Percentiles rank a stretch among this genome's conserved stretches.
Conservation (phyloP, 2,888 invertebrate genomes). For the Tupiocoris notatus region DNA sequence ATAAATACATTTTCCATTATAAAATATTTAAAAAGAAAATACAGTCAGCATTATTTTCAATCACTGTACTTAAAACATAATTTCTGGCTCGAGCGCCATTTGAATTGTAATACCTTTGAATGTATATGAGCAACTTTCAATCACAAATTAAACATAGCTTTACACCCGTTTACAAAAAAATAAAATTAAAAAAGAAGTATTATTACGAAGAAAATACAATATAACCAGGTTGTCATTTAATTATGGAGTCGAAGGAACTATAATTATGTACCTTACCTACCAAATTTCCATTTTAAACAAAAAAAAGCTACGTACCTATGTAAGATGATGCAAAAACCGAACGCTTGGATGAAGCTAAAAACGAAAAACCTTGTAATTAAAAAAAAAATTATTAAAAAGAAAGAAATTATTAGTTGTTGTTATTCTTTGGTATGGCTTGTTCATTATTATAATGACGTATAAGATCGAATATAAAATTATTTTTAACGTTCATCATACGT, state of each 20-base stretch:
- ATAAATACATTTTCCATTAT: slow-evolving; percentile 36
- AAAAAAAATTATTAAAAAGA: slow-evolving; percentile 7
- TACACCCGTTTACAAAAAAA: slow-evolving; percentile 45
- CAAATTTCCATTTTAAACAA: slow-evolving; percentile 40
- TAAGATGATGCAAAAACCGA: slow-evolving; percentile 42
- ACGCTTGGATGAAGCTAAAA: slow-evolving; percentile 47
- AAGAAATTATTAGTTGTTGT: slow-evolving; percentile 45
- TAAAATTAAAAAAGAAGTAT: too few relatives aligned
- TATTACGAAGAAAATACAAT: slow-evolving; percentile 42
- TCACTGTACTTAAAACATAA: slow-evolving; percentile 45
- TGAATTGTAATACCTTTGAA: slow-evolving; percentile 45
- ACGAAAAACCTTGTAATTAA: slow-evolving; percentile 41
- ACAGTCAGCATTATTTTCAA: slow-evolving; percentile 45
- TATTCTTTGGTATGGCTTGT: slow-evolving; percentile 48
- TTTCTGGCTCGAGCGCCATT: slow-evolving; percentile 43
- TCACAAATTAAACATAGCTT: slow-evolving; percentile 47
- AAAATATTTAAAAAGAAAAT: slow-evolving; percentile 24
- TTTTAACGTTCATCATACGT: slow-evolving; percentile 47
- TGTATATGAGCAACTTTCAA: slow-evolving; percentile 47
- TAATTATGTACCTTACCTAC: slow-evolving; percentile 29
- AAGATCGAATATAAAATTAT: slow-evolving; percentile 48
- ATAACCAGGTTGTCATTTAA: slow-evolving; percentile 45
- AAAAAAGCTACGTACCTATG: slow-evolving; percentile 19
- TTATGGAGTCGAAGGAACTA: slow-evolving; percentile 43
- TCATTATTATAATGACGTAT: slow-evolving; percentile 45